Percentiles rank a stretch among this genome's conserved stretches.
These are phyloP conservation scores for Beris chalybata DNA, from an alignment of 2,888 invertebrate genomes.

Conservation along the genomic window DNA sequence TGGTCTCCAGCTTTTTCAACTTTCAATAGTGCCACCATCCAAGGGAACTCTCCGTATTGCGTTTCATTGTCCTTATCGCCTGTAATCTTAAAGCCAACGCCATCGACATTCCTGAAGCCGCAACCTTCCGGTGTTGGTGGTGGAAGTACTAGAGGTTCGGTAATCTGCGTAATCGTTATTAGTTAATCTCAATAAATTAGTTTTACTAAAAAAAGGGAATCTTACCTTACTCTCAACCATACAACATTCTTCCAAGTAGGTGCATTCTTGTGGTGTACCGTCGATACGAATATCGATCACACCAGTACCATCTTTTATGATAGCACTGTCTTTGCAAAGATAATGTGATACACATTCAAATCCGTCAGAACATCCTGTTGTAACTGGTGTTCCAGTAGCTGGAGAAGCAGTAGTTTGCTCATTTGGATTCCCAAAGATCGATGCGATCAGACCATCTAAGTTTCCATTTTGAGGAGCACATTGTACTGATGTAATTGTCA, in stretches of 20 bases:
- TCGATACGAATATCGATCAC: constrained; percentile 75
- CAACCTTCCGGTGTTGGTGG: constrained; percentile 58
- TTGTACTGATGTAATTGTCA: not conserved
- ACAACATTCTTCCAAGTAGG: constrained; percentile 50
- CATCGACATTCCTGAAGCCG: constrained; percentile 72
- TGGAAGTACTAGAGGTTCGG: constrained; percentile 47
- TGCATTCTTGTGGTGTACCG: constrained; percentile 39
- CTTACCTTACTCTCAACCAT: constrained; percentile 46
- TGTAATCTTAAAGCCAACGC: constrained; percentile 72
- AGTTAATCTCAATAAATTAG: not conserved
- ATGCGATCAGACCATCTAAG: constrained; percentile 5
- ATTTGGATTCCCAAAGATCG: not conserved
- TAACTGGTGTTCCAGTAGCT: not conserved
- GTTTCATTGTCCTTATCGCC: constrained; percentile 66
- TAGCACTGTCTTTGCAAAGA: constrained; percentile 68
- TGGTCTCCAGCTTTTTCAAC: constrained; percentile 44
- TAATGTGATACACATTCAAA: constrained; percentile 81
- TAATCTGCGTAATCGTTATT: constrained; percentile 40
- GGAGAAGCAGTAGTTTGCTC: too few species aligned
- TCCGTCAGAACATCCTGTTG: constrained; percentile 45
- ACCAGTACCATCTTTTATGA: constrained; percentile 72
- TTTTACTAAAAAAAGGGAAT: constrained; percentile 11
- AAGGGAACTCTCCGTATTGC: constrained; percentile 58
- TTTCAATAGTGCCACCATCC: constrained; percentile 60
- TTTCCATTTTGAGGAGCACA: constrained; percentile 5